Percentiles rank a stretch among this genome's conserved stretches.
These are phyloP conservation scores for Hetaerina titia DNA, from an alignment of 2,888 invertebrate genomes.

Conservation along the genomic window DNA sequence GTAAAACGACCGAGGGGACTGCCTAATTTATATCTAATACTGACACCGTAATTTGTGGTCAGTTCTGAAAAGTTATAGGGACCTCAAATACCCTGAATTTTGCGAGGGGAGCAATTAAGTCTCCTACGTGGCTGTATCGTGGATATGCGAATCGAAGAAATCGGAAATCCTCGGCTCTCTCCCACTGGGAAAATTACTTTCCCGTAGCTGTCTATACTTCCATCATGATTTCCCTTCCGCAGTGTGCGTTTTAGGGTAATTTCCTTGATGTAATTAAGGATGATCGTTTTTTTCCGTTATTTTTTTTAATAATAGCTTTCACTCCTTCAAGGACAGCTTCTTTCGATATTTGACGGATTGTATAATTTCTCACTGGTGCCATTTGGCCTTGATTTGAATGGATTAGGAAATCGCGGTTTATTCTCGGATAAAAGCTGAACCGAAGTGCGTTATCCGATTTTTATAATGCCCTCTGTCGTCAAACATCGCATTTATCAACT, in stretches of 20 bases:
- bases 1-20: neutral
- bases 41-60: neutral
- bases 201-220: neutral
- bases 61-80: neutral
- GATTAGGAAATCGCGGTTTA: no score
- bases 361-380: no score
- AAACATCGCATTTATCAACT: no score
- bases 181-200: neutral
- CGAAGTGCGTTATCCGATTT: no score
- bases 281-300: neutral
- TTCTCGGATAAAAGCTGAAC: no score
- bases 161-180: neutral
- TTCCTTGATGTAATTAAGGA: neutral
- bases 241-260: neutral
- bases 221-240: neutral
- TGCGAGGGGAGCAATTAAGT: neutral
- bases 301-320: no score
- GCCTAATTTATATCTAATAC: neutral
- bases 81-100: neutral
- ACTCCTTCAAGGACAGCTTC: no score
- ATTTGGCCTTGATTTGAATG: no score
- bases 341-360: no score
- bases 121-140: neutral
- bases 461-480: no score
- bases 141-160: neutral